phyloP scores from a whole-genome alignment of 2,888 invertebrate genomes.

The Chromoteleia sp. region DNA sequence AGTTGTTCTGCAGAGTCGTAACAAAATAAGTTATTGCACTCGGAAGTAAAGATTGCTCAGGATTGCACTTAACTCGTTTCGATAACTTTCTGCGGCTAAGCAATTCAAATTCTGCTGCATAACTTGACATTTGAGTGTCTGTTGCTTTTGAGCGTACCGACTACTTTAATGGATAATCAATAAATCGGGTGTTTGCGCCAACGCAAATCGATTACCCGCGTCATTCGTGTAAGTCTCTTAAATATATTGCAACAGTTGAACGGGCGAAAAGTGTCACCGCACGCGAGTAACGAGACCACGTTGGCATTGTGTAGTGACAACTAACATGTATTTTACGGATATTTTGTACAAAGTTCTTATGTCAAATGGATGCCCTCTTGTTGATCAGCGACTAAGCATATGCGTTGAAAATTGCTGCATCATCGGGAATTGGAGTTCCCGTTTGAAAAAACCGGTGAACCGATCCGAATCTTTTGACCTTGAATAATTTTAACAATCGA shows the following conservation, averaged over 20 bases:
- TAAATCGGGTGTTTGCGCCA: constrained; percentile 43
- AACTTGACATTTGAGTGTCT: constrained; percentile 53
- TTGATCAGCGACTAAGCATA: constrained; percentile 67
- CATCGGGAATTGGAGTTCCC: too few relatives aligned
- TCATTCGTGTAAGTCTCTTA: constrained; percentile 39
- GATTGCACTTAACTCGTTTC: constrained; percentile 36
- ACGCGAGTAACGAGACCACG: constrained; percentile 39
- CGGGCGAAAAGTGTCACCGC: constrained; percentile 19
- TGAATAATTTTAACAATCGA: too few relatives aligned
- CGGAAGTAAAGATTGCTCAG: constrained; percentile 16
- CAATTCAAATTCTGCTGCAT: constrained; percentile 67
- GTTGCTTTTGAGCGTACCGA: constrained; percentile 55
- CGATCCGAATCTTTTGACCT: too few relatives aligned
- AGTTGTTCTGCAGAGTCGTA: constrained; percentile 13
- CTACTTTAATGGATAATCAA: constrained; percentile 53
- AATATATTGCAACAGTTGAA: constrained; percentile 60
- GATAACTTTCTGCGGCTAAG: background rate
- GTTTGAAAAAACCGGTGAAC: too few relatives aligned
- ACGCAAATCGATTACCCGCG: constrained; percentile 42
- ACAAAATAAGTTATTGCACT: constrained; percentile 40
- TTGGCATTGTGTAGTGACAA: constrained; percentile 60
- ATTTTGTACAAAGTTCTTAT: constrained; percentile 70
- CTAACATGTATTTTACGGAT: constrained; percentile 68
- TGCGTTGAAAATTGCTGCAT: constrained; percentile 64
- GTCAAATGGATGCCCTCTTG: constrained; percentile 69